Evolutionary conservation across 2,888 invertebrate species (phyloP).

Genomic region (Platerodrilus igneus): DNA sequence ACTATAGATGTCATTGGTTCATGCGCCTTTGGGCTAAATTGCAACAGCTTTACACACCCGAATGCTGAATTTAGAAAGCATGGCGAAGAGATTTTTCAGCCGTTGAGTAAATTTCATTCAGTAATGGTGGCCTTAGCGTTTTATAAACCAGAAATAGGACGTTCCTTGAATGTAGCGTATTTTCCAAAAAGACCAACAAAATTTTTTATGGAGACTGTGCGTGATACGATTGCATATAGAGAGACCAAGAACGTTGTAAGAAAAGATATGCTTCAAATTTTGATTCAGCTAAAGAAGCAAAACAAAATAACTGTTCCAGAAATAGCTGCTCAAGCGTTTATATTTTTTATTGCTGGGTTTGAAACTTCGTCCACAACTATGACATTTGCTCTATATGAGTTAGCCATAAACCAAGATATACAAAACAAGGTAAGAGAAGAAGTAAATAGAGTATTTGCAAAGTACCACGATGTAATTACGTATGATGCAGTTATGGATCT

Average conservation of each 20-base stretch:
- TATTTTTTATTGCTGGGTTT: conserved; percentile 40
- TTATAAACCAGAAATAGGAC: neutral
- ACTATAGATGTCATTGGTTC: no score
- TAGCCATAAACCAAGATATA: conserved; percentile 47
- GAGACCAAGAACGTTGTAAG: conserved; percentile 46
- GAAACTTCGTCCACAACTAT: conserved; percentile 44
- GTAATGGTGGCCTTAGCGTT: conserved; percentile 3
- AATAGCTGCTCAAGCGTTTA: conserved; percentile 31
- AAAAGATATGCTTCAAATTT: conserved; percentile 54
- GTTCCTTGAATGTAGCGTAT: neutral
- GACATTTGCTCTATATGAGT: conserved; percentile 50
- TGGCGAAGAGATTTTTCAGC: no score
- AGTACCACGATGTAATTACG: conserved; percentile 43
- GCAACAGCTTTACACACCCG: no score
- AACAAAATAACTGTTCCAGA: conserved; percentile 9
- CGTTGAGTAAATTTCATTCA: no score
- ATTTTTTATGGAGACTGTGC: conserved; percentile 47
- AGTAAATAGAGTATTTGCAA: conserved; percentile 41
- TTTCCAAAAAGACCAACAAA: conserved; percentile 1
- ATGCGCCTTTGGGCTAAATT: no score
- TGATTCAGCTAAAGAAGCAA: conserved; percentile 45
- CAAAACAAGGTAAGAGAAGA: conserved; percentile 48
- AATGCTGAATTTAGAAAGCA: no score
- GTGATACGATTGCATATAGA: conserved; percentile 46
- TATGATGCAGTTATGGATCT: conserved; percentile 50